These are phyloP conservation scores for Opisthograptis luteolata DNA, from an alignment of 2,888 invertebrate genomes.

Conservation along the genomic window DNA sequence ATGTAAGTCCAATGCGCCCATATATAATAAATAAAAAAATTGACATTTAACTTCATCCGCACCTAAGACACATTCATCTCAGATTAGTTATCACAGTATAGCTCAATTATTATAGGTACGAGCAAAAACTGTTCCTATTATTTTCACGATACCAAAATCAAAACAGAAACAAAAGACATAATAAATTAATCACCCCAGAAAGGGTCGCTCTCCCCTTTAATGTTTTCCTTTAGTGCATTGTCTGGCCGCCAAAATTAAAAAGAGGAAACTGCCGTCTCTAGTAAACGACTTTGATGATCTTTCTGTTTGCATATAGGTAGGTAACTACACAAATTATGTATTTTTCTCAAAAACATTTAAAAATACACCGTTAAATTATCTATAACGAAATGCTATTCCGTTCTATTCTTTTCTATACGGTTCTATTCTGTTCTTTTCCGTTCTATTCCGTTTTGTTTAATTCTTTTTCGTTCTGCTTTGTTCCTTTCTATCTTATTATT, in stretches of 20 bases:
- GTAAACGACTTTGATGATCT: conserved; percentile 66
- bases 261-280: conserved; percentile 71
- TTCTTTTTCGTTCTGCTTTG: background rate
- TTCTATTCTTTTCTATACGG: background rate
- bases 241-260: conserved; percentile 80
- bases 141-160: conserved; percentile 65
- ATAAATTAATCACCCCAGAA: conserved; percentile 82
- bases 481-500: background rate
- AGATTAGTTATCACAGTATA: no score
- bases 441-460: background rate
- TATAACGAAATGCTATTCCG: no score
- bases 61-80: no score
- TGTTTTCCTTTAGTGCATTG: conserved; percentile 81
- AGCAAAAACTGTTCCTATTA: conserved; percentile 36
- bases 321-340: no score
- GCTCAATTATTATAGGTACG: no score
- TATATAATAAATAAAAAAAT: no score
- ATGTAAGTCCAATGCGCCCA: background rate
- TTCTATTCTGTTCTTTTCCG: background rate
- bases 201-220: conserved; percentile 75
- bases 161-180: conserved; percentile 80
- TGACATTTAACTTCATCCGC: no score
- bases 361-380: no score
- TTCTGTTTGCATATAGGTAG: conserved; percentile 41
- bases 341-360: background rate